These are phyloP conservation scores for Pongo pygmaeus DNA, from an alignment of 2,113 vertebrate species.

Conservation along the genomic window DNA sequence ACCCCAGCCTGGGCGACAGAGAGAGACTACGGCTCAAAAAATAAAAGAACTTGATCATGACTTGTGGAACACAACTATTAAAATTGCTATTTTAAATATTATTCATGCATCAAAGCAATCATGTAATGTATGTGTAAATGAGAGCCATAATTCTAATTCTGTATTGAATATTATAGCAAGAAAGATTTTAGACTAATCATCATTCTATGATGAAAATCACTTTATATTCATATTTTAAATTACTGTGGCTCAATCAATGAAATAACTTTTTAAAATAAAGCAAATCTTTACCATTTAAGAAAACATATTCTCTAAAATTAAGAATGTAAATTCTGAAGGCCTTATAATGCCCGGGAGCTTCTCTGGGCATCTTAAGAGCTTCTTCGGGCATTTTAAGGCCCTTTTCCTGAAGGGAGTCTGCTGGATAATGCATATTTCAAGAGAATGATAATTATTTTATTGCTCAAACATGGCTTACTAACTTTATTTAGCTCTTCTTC, in stretches of 20 bases:
- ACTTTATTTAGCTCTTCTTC: constrained; percentile 96
- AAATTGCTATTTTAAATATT: background rate
- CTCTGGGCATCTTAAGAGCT: background rate
- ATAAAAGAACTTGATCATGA: background rate
- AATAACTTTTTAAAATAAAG: background rate
- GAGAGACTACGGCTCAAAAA: no score
- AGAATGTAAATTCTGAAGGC: background rate
- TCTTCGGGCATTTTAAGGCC: background rate
- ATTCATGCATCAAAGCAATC: background rate
- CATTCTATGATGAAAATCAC: background rate
- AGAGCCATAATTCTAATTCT: background rate
- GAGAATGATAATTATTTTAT: background rate
- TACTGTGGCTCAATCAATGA: background rate
- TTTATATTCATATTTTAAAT: constrained; percentile 21
- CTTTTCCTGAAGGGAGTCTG: background rate
- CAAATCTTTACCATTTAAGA: background rate
- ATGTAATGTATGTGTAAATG: background rate
- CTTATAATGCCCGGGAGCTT: no score
- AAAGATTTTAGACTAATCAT: background rate
- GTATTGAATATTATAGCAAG: background rate
- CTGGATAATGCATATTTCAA: background rate
- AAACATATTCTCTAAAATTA: background rate
- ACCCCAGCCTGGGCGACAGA: no score
- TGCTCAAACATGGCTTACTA: constrained; percentile 26
- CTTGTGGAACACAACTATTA: background rate